Conservation (phyloP, 2,888 invertebrate species). For the Aspidapion aeneum region DNA sequence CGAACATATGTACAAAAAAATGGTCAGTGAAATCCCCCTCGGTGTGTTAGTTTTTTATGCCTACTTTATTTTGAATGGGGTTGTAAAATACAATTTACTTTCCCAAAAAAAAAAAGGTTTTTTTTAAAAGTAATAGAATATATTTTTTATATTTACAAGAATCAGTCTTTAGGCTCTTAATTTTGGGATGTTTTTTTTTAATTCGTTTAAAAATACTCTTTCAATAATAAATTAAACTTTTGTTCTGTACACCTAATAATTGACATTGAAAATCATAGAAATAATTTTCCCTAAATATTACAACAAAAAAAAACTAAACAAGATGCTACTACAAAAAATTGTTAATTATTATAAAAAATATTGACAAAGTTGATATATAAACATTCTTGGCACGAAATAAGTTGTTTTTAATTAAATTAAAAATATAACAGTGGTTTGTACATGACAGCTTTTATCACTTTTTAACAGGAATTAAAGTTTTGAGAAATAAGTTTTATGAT, state of each 20-base stretch:
- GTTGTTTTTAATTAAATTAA: not conserved
- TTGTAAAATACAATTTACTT: no score
- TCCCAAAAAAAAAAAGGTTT: not conserved
- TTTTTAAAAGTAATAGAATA: not conserved
- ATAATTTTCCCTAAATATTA: not conserved
- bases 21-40: no score
- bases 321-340: slow-evolving; percentile 13
- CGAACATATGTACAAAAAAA: no score
- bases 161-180: slow-evolving; percentile 31
- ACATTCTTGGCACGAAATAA: no score
- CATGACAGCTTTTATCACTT: not conserved
- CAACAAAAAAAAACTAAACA: slow-evolving; percentile 5
- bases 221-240: slow-evolving; percentile 27
- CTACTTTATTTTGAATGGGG: no score
- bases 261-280: not conserved
- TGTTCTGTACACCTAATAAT: slow-evolving; percentile 30
- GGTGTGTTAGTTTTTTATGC: no score
- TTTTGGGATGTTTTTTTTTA: slow-evolving; percentile 27
- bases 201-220: not conserved
- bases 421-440: no score
- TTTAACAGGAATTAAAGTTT: not conserved
- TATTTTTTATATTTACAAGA: not conserved
- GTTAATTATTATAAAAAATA: not conserved
- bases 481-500: no score
- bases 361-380: no score